Conservation (phyloP, 2,113 vertebrate genomes). For the Sinosuthora webbiana region DNA sequence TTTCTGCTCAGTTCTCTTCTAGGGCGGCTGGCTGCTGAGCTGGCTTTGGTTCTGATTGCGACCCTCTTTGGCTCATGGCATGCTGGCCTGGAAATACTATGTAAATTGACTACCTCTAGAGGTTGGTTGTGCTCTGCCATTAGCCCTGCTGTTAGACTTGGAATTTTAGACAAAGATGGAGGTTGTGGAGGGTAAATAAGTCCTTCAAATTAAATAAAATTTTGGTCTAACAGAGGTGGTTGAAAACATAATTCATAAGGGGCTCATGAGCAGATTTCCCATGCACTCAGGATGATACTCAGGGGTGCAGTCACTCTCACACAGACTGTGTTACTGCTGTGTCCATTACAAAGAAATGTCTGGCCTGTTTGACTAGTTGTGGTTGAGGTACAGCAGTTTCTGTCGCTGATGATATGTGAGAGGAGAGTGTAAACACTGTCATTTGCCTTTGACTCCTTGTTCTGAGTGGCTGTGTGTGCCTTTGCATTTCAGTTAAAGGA, state of each 20-base stretch:
- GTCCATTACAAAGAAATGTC: background rate
- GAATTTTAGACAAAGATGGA: background rate
- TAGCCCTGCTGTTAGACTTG: background rate
- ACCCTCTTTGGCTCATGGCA: background rate
- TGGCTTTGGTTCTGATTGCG: background rate
- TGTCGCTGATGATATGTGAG: background rate
- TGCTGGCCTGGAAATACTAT: background rate
- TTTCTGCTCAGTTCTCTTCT: background rate
- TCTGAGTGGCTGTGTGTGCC: background rate
- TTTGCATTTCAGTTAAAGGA: background rate
- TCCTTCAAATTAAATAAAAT: background rate
- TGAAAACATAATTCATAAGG: background rate
- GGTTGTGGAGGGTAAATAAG: background rate
- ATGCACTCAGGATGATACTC: background rate
- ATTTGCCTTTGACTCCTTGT: background rate
- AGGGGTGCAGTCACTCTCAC: background rate
- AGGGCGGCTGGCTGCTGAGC: background rate
- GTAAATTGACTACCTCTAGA: background rate
- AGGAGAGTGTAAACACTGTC: slow-evolving; percentile 22
- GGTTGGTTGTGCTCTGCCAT: background rate
- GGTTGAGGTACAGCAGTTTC: slow-evolving; percentile 13
- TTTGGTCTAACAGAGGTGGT: background rate
- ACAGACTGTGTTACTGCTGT: background rate
- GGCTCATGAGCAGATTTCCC: background rate
- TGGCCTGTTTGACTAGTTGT: slow-evolving; percentile 42